Conservation (phyloP, 2,888 invertebrate species). For the Tupiocoris notatus region DNA sequence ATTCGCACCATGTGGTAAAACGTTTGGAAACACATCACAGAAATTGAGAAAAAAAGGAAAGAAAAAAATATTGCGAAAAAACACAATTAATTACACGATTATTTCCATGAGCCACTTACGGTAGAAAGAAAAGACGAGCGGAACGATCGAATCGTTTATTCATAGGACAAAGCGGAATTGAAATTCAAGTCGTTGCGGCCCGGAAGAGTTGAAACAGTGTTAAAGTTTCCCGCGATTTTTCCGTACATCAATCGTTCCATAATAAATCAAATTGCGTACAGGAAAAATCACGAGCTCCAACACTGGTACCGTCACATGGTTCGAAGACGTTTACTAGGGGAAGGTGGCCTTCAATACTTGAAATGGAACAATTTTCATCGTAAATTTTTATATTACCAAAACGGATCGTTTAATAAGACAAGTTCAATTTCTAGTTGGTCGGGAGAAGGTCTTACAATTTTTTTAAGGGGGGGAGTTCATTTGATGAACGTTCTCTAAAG, state of each 20-base stretch:
- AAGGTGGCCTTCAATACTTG: neutral
- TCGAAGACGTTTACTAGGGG: neutral
- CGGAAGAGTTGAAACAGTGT: constrained; percentile 10
- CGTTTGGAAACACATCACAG: too few relatives aligned
- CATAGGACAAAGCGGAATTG: neutral
- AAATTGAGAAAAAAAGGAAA: too few relatives aligned
- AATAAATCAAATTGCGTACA: constrained; percentile 27
- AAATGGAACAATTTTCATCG: neutral
- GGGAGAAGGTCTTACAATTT: too few relatives aligned
- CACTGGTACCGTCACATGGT: constrained; percentile 19
- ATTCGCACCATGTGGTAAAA: too few relatives aligned
- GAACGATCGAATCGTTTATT: too few relatives aligned
- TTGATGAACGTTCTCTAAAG: too few relatives aligned
- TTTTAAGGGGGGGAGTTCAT: too few relatives aligned
- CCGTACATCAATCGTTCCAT: constrained; percentile 36
- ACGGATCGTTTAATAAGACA: neutral
- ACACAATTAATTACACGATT: too few relatives aligned
- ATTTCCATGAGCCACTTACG: too few relatives aligned
- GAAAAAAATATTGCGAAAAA: too few relatives aligned
- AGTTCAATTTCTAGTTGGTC: neutral
- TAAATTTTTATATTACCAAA: neutral
- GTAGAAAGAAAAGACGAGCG: too few relatives aligned
- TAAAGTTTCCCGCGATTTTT: constrained; percentile 37
- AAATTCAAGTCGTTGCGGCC: neutral
- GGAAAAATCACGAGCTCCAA: constrained; percentile 40